phyloP scores from a whole-genome alignment of 2,797 vertebrate species.

The Sebastes cheni region DNA sequence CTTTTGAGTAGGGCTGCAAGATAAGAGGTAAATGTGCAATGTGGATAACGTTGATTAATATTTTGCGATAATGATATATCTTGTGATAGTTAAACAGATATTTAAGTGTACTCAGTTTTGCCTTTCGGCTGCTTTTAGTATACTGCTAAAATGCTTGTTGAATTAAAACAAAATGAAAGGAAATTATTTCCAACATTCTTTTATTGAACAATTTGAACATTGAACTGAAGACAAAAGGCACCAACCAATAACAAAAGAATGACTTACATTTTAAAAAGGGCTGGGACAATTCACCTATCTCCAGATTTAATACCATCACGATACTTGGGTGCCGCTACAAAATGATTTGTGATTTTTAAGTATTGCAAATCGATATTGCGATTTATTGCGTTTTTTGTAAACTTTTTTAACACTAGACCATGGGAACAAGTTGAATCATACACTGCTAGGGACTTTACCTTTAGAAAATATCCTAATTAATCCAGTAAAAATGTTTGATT shows the following conservation, averaged over 20 bases:
- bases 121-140: background rate
- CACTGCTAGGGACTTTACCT: too few species aligned
- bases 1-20: background rate
- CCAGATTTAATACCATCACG: too few species aligned
- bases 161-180: background rate
- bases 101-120: background rate
- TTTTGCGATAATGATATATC: background rate
- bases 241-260: background rate
- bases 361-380: too few species aligned
- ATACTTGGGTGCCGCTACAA: too few species aligned
- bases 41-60: background rate
- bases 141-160: background rate
- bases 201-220: background rate
- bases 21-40: background rate
- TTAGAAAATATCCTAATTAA: too few species aligned
- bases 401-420: too few species aligned
- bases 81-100: background rate
- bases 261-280: too few species aligned
- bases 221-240: background rate
- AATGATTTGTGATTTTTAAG: too few species aligned
- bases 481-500: too few species aligned
- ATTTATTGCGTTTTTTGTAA: too few species aligned
- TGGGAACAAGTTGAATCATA: too few species aligned
- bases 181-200: background rate
- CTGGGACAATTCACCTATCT: too few species aligned